Conservation (phyloP, 2,888 invertebrate genomes). For the Sinodicranocentrus sp. region DNA sequence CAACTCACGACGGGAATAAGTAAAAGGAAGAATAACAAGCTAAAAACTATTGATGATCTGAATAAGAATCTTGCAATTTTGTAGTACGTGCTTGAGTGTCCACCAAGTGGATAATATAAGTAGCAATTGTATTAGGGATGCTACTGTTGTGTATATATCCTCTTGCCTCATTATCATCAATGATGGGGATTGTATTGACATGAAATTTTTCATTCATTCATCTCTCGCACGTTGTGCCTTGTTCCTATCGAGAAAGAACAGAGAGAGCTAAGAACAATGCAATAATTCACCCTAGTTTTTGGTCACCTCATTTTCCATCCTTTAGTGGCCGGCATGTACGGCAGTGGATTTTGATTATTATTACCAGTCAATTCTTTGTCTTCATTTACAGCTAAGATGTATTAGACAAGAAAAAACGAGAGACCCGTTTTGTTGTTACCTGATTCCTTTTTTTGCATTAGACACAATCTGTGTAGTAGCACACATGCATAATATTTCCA, state of each 20-base stretch:
- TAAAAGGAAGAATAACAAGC: constrained; percentile 22
- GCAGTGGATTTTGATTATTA: constrained; percentile 20
- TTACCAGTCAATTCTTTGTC: constrained; percentile 48
- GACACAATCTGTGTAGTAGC: constrained; percentile 8
- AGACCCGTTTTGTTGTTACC: constrained; percentile 58
- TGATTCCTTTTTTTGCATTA: constrained; percentile 18
- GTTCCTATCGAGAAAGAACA: not conserved
- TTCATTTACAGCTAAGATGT: constrained; percentile 56
- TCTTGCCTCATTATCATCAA: constrained; percentile 64
- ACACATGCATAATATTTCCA: not conserved
- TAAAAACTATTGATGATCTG: not conserved
- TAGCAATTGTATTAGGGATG: constrained; percentile 54
- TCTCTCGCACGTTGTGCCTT: constrained; percentile 26
- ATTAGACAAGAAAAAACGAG: constrained; percentile 38
- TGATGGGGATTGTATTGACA: constrained; percentile 64
- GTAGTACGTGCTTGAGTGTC: constrained; percentile 49
- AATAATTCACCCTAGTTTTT: constrained; percentile 64
- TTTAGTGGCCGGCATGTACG: not conserved
- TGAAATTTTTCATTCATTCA: constrained; percentile 64
- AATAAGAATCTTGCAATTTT: constrained; percentile 52
- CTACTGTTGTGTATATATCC: constrained; percentile 54
- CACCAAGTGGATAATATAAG: not conserved
- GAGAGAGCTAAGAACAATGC: constrained; percentile 57
- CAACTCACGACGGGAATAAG: constrained; percentile 48
- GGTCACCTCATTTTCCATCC: constrained; percentile 62